These are phyloP conservation scores for Dendrolimus pini DNA, from an alignment of 2,888 invertebrate species.

Conservation along the genomic window DNA sequence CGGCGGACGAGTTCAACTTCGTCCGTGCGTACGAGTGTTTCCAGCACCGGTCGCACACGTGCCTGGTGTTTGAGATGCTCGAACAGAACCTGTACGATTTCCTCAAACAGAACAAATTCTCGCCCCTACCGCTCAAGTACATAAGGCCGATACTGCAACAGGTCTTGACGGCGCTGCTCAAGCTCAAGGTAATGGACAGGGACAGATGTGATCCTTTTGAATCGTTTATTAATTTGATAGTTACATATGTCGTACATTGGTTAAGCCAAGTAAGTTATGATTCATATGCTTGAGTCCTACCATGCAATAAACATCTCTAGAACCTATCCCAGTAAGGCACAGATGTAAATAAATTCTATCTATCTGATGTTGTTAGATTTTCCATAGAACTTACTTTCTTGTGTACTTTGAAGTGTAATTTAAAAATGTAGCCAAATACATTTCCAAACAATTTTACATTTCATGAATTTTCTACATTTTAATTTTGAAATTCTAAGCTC, in stretches of 20 bases:
- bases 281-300: too few relatives aligned
- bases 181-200: constrained; percentile 85
- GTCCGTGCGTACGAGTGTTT: constrained; percentile 99
- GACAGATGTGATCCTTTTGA: not conserved
- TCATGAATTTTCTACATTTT: too few relatives aligned
- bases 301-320: too few relatives aligned
- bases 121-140: constrained; percentile 97
- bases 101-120: constrained; percentile 99
- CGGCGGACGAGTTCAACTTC: constrained; percentile 99
- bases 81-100: constrained; percentile 99
- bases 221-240: not conserved
- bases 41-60: constrained; percentile 99
- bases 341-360: too few relatives aligned
- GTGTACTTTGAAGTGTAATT: too few relatives aligned
- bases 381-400: too few relatives aligned
- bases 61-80: constrained; percentile 99
- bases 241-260: not conserved
- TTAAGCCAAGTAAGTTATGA: too few relatives aligned
- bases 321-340: too few relatives aligned
- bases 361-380: too few relatives aligned
- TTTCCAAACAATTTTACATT: too few relatives aligned
- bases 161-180: constrained; percentile 91
- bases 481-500: too few relatives aligned
- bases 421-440: too few relatives aligned
- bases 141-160: constrained; percentile 99